A percentile compares a stretch with the other conserved stretches of the same genome.
Evolutionary conservation across 2,113 vertebrate species (phyloP).

Genomic region (Rhizomys pruinosus): DNA sequence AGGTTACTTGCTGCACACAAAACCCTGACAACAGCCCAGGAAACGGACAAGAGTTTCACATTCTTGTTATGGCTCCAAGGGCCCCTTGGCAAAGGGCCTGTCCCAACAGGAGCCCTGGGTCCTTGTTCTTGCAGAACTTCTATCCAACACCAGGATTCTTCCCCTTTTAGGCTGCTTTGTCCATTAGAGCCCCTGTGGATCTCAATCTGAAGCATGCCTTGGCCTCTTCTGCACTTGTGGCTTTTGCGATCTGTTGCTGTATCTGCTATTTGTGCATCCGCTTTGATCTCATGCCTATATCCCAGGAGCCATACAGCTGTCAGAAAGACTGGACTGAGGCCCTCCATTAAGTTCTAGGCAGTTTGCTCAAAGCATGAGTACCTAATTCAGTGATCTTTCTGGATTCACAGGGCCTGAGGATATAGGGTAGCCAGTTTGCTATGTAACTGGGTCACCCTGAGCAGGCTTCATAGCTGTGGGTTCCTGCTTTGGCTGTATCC

Average conservation of each 20-base stretch:
- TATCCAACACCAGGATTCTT: neutral
- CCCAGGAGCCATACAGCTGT: neutral
- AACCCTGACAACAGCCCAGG: neutral
- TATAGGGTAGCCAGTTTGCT: neutral
- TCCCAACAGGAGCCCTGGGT: neutral
- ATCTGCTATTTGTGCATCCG: neutral
- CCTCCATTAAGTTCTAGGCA: neutral
- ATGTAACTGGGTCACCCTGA: neutral
- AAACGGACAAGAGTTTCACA: neutral
- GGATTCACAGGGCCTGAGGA: neutral
- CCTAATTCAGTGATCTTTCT: neutral
- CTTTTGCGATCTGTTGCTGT: neutral
- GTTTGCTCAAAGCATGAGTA: neutral
- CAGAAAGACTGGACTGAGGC: neutral
- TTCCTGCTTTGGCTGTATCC: neutral
- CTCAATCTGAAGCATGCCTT: neutral
- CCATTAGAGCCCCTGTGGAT: neutral
- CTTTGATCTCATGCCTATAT: neutral
- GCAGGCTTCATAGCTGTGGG: neutral
- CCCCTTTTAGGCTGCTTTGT: neutral
- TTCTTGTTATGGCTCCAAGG: neutral
- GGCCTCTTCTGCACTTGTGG: neutral
- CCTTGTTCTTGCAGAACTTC: too few species aligned
- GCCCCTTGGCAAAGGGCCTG: neutral
- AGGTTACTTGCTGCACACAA: neutral